A percentile compares a stretch with the other conserved stretches of the same genome.
phyloP scores from a whole-genome alignment of 2,113 vertebrate genomes.

The Pachycephala philippinensis region DNA sequence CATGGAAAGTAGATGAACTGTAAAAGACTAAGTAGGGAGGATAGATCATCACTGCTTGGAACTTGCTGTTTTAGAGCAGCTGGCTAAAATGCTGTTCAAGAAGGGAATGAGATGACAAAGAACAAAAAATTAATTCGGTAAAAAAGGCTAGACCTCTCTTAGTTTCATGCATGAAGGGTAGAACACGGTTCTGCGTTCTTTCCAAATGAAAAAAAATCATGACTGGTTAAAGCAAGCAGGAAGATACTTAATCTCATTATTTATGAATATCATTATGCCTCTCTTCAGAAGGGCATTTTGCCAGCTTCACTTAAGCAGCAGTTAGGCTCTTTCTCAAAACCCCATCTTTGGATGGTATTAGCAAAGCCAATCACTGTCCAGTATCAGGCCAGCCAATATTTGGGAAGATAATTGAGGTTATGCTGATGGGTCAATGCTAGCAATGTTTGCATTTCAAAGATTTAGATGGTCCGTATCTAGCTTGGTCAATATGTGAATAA shows the following conservation, averaged over 20 bases:
- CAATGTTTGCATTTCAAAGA: constrained; percentile 2
- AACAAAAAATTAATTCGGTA: neutral
- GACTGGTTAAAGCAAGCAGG: neutral
- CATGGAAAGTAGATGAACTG: neutral
- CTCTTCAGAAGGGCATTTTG: constrained; percentile 14
- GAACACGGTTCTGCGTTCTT: neutral
- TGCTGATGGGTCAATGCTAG: neutral
- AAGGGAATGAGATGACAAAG: neutral
- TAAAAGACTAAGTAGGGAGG: neutral
- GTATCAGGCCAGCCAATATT: neutral
- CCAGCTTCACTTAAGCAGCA: constrained; percentile 18
- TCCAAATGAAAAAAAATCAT: constrained; percentile 40
- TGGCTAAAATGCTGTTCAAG: neutral
- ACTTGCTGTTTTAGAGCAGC: neutral
- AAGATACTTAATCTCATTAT: constrained; percentile 15
- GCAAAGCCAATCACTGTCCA: neutral
- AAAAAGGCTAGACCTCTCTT: neutral
- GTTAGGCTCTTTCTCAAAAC: neutral
- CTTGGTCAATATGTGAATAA: neutral
- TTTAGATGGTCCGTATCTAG: neutral
- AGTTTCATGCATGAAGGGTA: neutral
- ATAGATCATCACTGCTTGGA: neutral
- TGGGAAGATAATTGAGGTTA: constrained; percentile 28
- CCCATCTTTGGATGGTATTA: neutral
- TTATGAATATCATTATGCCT: constrained; percentile 4